Percentiles rank a stretch among this genome's conserved stretches.
phyloP scores from a whole-genome alignment of 2,888 invertebrate genomes.

The Platycheirus rosarum region DNA sequence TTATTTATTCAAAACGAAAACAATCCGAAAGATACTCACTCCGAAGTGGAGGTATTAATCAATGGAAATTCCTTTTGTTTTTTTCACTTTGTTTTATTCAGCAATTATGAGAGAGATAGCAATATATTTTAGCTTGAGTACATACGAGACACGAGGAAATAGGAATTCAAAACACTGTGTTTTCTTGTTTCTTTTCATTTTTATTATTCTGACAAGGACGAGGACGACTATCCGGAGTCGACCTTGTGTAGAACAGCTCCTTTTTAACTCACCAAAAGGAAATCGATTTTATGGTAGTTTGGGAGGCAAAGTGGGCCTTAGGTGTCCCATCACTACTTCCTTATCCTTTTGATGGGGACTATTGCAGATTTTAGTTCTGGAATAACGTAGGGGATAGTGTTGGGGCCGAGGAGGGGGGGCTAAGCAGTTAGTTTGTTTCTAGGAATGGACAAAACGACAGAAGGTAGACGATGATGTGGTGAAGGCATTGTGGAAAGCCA shows the following conservation, averaged over 20 bases:
- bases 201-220: conserved; percentile 10
- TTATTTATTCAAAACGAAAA: conserved; percentile 44
- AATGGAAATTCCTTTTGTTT: conserved; percentile 25
- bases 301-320: too few relatives aligned
- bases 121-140: not conserved
- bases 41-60: conserved; percentile 20
- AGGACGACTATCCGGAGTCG: conserved; percentile 10
- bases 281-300: conserved; percentile 25
- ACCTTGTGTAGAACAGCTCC: conserved; percentile 13
- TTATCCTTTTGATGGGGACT: not conserved
- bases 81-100: not conserved
- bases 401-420: not conserved
- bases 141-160: conserved; percentile 18
- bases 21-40: conserved; percentile 27
- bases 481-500: conserved; percentile 10
- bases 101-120: conserved; percentile 4
- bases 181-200: not conserved
- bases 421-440: not conserved
- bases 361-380: not conserved
- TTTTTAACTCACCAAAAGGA: not conserved
- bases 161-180: conserved; percentile 16
- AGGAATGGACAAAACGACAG: not conserved
- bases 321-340: too few relatives aligned
- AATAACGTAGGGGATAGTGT: not conserved
- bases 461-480: not conserved